phyloP scores from a whole-genome alignment of 2,888 invertebrate species.

The Scaeva pyrastri region DNA sequence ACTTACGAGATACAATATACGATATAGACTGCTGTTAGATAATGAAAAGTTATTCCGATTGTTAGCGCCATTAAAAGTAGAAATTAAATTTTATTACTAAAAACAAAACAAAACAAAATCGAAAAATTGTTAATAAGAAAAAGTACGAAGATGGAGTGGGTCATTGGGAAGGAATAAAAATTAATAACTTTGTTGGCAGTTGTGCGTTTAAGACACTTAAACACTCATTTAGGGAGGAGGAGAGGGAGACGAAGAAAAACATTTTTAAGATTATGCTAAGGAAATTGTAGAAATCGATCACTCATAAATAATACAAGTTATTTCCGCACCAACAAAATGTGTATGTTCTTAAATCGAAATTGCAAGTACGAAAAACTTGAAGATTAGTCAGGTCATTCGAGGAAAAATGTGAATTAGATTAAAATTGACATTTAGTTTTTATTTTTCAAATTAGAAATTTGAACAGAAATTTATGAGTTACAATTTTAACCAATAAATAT shows the following conservation, averaged over 20 bases:
- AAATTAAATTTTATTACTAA: slow-evolving; percentile 5
- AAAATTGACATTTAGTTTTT: too few relatives aligned
- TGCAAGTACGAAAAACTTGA: not conserved
- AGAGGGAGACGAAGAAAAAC: too few relatives aligned
- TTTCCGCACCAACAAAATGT: not conserved
- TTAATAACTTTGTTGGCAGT: slow-evolving; percentile 20
- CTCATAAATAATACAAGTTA: slow-evolving; percentile 3
- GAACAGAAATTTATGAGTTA: too few relatives aligned
- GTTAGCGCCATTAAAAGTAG: slow-evolving; percentile 37
- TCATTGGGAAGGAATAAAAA: not conserved
- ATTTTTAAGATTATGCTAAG: not conserved
- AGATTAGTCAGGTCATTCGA: too few relatives aligned
- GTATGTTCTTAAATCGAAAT: not conserved
- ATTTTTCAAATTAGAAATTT: too few relatives aligned
- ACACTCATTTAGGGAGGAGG: slow-evolving; percentile 1
- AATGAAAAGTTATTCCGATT: slow-evolving; percentile 33
- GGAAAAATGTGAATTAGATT: too few relatives aligned
- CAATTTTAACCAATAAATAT: too few relatives aligned
- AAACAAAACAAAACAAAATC: not conserved
- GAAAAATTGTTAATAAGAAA: not conserved
- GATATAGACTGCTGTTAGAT: not conserved
- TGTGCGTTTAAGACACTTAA: slow-evolving; percentile 11
- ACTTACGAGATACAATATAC: slow-evolving; percentile 12
- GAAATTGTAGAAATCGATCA: not conserved
- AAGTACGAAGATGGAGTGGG: not conserved